These are phyloP conservation scores for Vannuccia rotundouncinata DNA, from an alignment of 2,888 invertebrate genomes.

Conservation along the genomic window DNA sequence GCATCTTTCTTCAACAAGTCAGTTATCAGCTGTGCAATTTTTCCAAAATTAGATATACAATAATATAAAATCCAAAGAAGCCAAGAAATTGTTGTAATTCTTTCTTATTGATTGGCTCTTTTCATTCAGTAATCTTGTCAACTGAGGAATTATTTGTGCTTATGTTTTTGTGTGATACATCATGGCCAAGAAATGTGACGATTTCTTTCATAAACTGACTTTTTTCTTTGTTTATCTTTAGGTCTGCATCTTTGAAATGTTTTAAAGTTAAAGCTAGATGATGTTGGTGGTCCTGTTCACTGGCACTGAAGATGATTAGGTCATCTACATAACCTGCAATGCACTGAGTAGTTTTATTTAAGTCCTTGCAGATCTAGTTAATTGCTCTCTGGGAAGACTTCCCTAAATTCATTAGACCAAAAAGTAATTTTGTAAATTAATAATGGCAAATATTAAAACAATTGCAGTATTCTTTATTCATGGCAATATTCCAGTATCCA, in stretches of 20 bases:
- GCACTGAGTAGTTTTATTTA: neutral
- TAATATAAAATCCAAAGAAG: neutral
- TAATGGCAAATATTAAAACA: neutral
- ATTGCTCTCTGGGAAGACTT: neutral
- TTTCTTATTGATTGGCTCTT: neutral
- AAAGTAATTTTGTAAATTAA: neutral
- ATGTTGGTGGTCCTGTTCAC: neutral
- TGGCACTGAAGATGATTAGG: neutral
- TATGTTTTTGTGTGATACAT: neutral
- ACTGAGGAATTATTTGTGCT: neutral
- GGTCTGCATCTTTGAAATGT: too few species aligned
- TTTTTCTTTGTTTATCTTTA: neutral
- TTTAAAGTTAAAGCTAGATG: too few species aligned
- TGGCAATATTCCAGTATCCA: neutral
- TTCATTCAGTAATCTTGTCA: neutral
- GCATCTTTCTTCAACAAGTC: neutral
- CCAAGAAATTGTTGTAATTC: neutral
- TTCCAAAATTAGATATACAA: neutral
- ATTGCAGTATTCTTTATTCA: too few species aligned
- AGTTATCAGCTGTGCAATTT: neutral
- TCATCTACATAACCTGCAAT: constrained; percentile 7
- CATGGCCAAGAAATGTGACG: neutral
- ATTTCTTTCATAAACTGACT: neutral
- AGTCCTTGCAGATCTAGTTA: neutral
- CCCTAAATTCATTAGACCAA: neutral